Conservation (phyloP, 2,113 vertebrate genomes). For the Bambusicola thoracicus region DNA sequence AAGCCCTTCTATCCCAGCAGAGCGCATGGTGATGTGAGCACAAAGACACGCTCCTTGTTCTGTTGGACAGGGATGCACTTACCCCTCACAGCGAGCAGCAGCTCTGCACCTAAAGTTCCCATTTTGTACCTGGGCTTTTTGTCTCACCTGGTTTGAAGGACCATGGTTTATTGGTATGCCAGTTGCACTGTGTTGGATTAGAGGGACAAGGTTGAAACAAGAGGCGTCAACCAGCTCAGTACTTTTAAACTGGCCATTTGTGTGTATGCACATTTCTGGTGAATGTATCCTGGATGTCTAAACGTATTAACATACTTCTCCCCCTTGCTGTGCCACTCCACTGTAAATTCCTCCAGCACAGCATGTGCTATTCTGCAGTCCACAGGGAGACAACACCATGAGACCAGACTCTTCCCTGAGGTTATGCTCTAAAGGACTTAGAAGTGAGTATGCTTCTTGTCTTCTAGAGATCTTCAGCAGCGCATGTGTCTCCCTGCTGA, state of each 20-base stretch:
- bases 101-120: background rate
- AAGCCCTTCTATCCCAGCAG: background rate
- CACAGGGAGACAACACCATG: background rate
- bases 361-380: fast-evolving
- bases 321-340: background rate
- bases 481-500: background rate
- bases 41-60: background rate
- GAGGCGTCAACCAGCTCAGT: background rate
- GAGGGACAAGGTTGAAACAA: background rate
- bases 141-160: background rate
- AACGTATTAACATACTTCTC: background rate
- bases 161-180: background rate
- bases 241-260: background rate
- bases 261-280: background rate
- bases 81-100: background rate
- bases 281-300: background rate
- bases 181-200: background rate
- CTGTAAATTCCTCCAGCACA: background rate
- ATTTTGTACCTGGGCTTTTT: background rate
- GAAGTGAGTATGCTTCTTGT: background rate
- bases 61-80: background rate
- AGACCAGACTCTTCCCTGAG: background rate
- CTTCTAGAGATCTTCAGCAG: background rate
- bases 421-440: background rate
- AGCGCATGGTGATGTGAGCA: fast-evolving